Conservation (phyloP, 2,113 vertebrate genomes). For the Erinaceus europaeus region DNA sequence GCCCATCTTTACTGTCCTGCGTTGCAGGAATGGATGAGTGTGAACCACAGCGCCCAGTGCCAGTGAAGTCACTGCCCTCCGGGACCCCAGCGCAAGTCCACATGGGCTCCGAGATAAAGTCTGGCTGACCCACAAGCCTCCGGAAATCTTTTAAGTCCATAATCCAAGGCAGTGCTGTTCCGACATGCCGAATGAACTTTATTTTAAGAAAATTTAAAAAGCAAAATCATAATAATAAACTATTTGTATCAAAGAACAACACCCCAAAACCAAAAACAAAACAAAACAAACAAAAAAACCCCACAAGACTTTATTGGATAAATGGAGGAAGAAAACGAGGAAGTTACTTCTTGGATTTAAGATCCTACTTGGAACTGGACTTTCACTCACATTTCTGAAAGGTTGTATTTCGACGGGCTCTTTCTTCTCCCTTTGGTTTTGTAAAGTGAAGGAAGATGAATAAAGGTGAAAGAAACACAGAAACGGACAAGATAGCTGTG, state of each 20-base stretch:
- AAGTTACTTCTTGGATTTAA: not conserved
- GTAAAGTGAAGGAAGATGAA: too few relatives aligned
- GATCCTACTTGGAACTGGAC: not conserved
- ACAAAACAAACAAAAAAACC: too few relatives aligned
- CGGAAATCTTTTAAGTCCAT: not conserved
- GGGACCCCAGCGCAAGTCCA: not conserved
- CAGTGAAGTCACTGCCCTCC: not conserved
- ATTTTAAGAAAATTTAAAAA: constrained; percentile 7
- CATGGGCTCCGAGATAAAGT: not conserved
- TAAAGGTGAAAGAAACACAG: accelerated
- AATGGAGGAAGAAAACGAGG: not conserved
- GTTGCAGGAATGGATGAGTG: not conserved
- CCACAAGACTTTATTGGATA: not conserved
- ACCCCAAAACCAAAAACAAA: not conserved
- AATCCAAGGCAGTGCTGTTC: not conserved
- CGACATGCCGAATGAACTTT: not conserved
- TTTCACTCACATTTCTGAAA: not conserved
- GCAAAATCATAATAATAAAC: not conserved
- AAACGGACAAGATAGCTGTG: too few relatives aligned
- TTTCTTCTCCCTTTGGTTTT: too few relatives aligned
- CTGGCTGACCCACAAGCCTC: not conserved
- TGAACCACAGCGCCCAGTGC: not conserved
- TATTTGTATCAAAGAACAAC: not conserved
- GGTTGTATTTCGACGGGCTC: too few relatives aligned
- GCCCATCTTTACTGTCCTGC: not conserved